Evolutionary conservation across 2,113 vertebrate species (phyloP), one percentile per base, ranked within the genome.

Genomic region (Scolopax mira): DNA sequence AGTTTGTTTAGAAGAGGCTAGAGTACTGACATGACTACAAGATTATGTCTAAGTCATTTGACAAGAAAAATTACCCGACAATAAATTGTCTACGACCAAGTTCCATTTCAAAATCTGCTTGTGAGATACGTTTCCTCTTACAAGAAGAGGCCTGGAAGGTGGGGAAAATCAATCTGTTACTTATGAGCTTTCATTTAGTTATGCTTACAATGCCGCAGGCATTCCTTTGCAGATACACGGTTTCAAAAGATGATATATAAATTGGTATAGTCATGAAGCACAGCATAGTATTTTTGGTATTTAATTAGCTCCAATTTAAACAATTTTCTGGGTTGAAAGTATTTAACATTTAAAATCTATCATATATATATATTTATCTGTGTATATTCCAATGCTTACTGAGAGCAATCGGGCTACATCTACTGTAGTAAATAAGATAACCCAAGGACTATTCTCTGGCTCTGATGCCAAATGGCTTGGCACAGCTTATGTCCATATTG

Each of bases 281-380:
- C 61, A 52, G 9, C 13, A 35, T 28, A 35, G 11, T 95, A n/a
- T 15, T 70, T 3, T 57, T 93, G 44, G 30, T 61, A 57, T 64
- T n/a, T 75, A 70, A 85, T 85, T 65, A 88, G 24, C 33, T 78
- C 24, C 24, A 73, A 41, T 64, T 74, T 67, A 90, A 88, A 49
- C 15, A 71, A n/a, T 37, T 85, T 83, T 77, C 49, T 72, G 51
- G 44, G 17, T 25, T 85, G 33, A 35, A 7, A 30, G 21, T 67
- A 79, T 75, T 83, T 39, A 83, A 52, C 22, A 21, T 44, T 88
- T 88, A 44, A 90, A 93, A 86, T 74, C 16, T 60, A 48, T 57
- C 5, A 0, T 51, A 4, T 35, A 0, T 51, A 4, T 35, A 6
- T 41, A 1, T 80, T 85, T 80, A 69, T 62, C 54, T 85, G 1